Evolutionary conservation across 1,140 invertebrate species (phyloP).

Genomic region (Plodia interpunctella): DNA sequence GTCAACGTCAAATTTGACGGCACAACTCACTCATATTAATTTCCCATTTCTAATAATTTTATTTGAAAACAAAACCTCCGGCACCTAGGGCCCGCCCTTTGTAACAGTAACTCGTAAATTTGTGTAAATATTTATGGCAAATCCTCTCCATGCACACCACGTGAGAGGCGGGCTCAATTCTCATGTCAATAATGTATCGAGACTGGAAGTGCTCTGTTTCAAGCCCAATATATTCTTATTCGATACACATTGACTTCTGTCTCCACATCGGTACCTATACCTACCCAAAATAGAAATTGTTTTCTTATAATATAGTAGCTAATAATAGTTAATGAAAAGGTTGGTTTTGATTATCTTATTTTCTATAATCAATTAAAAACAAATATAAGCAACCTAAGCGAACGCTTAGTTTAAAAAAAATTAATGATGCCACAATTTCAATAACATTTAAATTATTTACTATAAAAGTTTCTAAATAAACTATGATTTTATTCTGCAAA

Average conservation of each 20-base stretch:
- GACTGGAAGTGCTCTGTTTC: constrained; percentile 8
- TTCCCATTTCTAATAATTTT: constrained; percentile 4
- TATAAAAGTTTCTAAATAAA: too few relatives aligned
- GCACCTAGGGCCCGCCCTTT: not conserved
- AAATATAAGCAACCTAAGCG: too few relatives aligned
- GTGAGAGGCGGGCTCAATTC: constrained; percentile 17
- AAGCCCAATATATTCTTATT: constrained; percentile 1
- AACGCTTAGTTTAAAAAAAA: too few relatives aligned
- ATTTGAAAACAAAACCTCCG: constrained; percentile 3
- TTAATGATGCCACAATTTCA: too few relatives aligned
- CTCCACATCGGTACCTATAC: not conserved
- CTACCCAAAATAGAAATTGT: not conserved
- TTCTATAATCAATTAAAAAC: too few relatives aligned
- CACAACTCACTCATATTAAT: not conserved
- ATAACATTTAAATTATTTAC: too few relatives aligned
- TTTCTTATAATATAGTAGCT: too few relatives aligned
- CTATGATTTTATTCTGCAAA: too few relatives aligned
- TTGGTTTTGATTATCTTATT: too few relatives aligned
- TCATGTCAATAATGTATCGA: constrained; percentile 11
- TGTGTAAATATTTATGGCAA: constrained; percentile 26
- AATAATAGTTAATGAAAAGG: too few relatives aligned
- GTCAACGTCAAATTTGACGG: too few relatives aligned
- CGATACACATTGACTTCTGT: not conserved
- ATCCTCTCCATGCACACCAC: constrained; percentile 20
- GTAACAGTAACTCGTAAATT: constrained; percentile 15